A percentile compares a stretch with the other conserved stretches of the same genome.
These are phyloP conservation scores for Tetragonula clypearis DNA, from an alignment of 1,140 invertebrate genomes.

Conservation along the genomic window DNA sequence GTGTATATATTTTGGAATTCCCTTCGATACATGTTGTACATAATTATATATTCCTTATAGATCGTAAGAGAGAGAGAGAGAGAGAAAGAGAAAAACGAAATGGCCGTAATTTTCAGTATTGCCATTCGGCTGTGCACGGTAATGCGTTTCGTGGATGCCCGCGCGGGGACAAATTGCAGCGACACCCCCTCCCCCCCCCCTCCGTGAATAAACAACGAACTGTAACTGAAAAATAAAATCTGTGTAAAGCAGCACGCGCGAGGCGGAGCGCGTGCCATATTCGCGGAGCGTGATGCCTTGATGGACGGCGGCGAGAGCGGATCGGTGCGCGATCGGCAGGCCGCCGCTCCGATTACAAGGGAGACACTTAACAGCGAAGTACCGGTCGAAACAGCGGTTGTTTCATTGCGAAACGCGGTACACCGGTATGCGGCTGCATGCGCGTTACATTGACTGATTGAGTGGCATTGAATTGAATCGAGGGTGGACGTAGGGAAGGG, in stretches of 20 bases:
- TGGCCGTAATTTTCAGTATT: constrained; percentile 2
- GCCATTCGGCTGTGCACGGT: not conserved
- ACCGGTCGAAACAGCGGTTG: constrained; percentile 59
- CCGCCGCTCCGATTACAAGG: constrained; percentile 59
- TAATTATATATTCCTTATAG: no score
- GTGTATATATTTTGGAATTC: no score
- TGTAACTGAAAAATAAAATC: constrained; percentile 69
- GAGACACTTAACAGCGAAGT: constrained; percentile 66
- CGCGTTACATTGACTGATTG: constrained; percentile 81
- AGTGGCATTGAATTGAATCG: constrained; percentile 81
- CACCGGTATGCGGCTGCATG: constrained; percentile 74
- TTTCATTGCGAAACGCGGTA: constrained; percentile 71
- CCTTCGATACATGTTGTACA: no score
- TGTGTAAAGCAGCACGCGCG: constrained; percentile 41
- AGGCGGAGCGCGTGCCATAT: constrained; percentile 50
- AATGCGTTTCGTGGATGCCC: constrained; percentile 8
- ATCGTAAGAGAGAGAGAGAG: no score
- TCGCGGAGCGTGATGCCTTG: constrained; percentile 48
- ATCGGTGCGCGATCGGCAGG: constrained; percentile 18
- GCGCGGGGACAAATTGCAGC: not conserved
- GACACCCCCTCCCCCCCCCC: no score
- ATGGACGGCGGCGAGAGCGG: constrained; percentile 44
- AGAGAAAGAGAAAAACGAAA: not conserved
- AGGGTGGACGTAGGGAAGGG: constrained; percentile 69
- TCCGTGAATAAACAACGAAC: constrained; percentile 62